These are phyloP conservation scores for sheep (Ovis aries) DNA, from an alignment of 2,113 vertebrate genomes.

Conservation along the genomic window DNA sequence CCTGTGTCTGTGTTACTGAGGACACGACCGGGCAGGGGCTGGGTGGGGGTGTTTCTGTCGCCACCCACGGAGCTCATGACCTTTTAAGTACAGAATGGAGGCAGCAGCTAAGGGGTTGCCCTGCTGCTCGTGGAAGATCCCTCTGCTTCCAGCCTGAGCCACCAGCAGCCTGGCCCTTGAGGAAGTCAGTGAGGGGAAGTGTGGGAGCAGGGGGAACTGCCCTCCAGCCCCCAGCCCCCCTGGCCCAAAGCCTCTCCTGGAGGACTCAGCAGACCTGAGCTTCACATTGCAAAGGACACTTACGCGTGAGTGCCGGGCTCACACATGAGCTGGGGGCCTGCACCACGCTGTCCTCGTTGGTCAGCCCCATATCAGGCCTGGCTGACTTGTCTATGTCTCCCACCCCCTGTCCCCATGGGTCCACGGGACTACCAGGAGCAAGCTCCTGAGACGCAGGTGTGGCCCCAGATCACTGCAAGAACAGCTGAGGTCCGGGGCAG, in stretches of 20 bases:
- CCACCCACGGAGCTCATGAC: constrained; percentile 49
- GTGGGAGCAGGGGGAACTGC: neutral
- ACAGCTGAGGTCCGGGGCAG: neutral
- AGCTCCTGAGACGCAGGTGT: neutral
- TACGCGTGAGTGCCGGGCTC: accelerated
- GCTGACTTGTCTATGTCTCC: neutral
- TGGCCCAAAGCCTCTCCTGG: neutral
- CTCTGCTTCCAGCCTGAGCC: neutral
- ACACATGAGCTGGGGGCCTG: neutral
- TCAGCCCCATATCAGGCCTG: neutral
- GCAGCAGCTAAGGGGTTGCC: neutral
- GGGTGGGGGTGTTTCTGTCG: constrained; percentile 42
- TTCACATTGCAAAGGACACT: neutral
- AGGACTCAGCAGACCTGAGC: neutral
- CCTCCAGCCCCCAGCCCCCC: neutral
- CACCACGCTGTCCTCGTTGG: accelerated
- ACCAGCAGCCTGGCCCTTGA: neutral
- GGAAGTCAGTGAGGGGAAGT: neutral
- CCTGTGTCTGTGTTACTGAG: constrained; percentile 57
- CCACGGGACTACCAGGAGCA: neutral
- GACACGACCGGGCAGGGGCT: neutral
- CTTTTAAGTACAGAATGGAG: constrained; percentile 60
- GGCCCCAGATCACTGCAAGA: neutral
- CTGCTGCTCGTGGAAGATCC: constrained; percentile 29
- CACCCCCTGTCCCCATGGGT: neutral